Evolutionary conservation across 2,888 invertebrate species (phyloP).

Genomic region (Ichneumoninae sp.): DNA sequence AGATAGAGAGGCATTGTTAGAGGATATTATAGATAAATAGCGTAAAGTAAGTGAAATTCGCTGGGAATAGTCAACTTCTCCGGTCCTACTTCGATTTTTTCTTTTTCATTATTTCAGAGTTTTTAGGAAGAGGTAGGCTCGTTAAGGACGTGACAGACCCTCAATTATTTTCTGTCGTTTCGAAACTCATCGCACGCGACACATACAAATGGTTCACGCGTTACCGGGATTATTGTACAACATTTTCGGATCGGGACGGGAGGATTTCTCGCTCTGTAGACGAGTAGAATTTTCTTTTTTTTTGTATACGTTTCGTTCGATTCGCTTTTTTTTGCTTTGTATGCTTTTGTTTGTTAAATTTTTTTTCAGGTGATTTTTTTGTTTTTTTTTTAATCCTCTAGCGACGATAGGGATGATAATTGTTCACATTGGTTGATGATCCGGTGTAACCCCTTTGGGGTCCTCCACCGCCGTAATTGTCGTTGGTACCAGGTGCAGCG

Average conservation of each 20-base stretch:
- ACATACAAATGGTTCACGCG: conserved; percentile 3
- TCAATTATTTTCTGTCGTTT: conserved; percentile 39
- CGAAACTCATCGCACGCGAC: not conserved
- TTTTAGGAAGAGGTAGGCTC: conserved; percentile 4
- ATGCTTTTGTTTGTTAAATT: conserved; percentile 5
- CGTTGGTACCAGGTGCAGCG: conserved; percentile 78
- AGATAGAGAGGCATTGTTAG: not conserved
- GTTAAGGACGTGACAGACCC: conserved; percentile 1
- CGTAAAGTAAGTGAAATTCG: conserved; percentile 19
- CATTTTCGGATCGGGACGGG: conserved; percentile 61
- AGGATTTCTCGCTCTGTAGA: conserved; percentile 49
- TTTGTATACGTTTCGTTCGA: conserved; percentile 18
- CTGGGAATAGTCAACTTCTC: conserved; percentile 21
- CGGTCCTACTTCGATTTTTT: conserved; percentile 5
- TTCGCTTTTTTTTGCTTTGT: conserved; percentile 23
- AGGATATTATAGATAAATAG: conserved; percentile 21
- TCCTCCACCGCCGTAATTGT: conserved; percentile 75
- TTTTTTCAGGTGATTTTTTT: conserved; percentile 19
- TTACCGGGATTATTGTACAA: conserved; percentile 52
- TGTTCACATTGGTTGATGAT: conserved; percentile 77
- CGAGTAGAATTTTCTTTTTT: conserved; percentile 58
- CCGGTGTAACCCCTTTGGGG: conserved; percentile 79
- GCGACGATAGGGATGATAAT: conserved; percentile 82
- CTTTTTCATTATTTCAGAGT: conserved; percentile 14
- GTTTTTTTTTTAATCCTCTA: conserved; percentile 66